Conservation (phyloP, 2,113 vertebrate genomes). For the Acrocephalus arundinaceus region DNA sequence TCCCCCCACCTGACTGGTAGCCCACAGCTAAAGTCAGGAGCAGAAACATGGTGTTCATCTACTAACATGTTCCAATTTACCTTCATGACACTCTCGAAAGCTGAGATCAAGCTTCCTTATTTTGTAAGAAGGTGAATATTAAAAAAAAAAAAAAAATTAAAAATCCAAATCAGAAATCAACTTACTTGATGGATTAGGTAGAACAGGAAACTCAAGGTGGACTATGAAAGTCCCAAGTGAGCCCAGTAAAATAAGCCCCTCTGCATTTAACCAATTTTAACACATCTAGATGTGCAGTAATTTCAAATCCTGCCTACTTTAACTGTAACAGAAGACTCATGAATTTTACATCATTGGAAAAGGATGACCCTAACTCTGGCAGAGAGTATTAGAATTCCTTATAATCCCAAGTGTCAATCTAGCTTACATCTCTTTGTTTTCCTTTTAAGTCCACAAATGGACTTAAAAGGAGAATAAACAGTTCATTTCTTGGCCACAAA, state of each 20-base stretch:
- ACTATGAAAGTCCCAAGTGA: background rate
- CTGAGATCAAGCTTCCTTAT: background rate
- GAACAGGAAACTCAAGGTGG: background rate
- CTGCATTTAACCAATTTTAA: background rate
- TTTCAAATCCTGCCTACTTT: background rate
- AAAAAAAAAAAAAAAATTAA: background rate
- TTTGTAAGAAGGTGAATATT: background rate
- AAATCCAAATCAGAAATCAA: background rate
- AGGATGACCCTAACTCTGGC: background rate
- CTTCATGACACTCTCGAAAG: background rate
- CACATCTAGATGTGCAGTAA: background rate
- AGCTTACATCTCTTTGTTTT: background rate
- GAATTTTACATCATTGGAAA: background rate
- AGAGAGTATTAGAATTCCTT: background rate
- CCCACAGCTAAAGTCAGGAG: background rate
- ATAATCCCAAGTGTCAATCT: background rate
- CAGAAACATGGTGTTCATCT: background rate
- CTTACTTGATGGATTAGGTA: background rate
- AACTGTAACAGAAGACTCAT: background rate
- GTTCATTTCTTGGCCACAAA: background rate
- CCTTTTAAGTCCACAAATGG: background rate
- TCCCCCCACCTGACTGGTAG: background rate
- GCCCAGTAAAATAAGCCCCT: background rate
- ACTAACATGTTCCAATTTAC: background rate
- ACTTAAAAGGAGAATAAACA: background rate